Conservation (phyloP, 2,797 vertebrate genomes). For the Lerista edwardsae region DNA sequence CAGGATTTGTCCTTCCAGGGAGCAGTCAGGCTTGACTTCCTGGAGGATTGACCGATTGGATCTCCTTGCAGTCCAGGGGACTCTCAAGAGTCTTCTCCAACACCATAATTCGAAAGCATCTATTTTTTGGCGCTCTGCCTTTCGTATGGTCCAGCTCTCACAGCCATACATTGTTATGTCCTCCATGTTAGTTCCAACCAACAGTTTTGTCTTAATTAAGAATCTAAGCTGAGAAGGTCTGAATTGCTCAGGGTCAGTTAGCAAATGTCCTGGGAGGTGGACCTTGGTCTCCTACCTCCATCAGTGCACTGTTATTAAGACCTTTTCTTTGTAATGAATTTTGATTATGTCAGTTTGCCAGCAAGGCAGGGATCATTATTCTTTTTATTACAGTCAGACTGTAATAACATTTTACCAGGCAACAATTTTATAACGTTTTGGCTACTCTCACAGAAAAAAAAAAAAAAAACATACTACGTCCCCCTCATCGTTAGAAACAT, state of each 20-base stretch:
- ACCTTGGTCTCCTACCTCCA: not conserved
- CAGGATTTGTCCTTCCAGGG: too few species aligned
- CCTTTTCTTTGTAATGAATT: slow-evolving; percentile 12
- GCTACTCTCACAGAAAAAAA: slow-evolving; percentile 5
- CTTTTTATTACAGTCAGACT: not conserved
- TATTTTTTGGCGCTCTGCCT: too few species aligned
- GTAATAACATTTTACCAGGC: slow-evolving; percentile 19
- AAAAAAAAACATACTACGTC: slow-evolving; percentile 1
- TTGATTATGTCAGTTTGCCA: slow-evolving; percentile 1
- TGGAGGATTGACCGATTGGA: too few species aligned
- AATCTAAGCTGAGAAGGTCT: not conserved
- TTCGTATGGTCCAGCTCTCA: too few species aligned
- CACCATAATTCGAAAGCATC: too few species aligned
- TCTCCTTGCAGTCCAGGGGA: too few species aligned
- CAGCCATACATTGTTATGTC: too few species aligned
- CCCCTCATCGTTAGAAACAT: slow-evolving; percentile 2
- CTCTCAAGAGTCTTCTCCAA: too few species aligned
- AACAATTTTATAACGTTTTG: not conserved
- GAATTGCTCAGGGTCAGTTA: not conserved
- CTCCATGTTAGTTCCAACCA: too few species aligned
- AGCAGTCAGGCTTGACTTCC: too few species aligned
- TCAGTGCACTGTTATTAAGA: not conserved
- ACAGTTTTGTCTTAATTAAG: too few species aligned
- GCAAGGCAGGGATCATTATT: not conserved
- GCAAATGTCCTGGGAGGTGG: not conserved